A percentile compares a stretch with the other conserved stretches of the same genome.
Evolutionary conservation across 2,797 vertebrate species (phyloP).

Genomic region (Rhynchonycteris naso): DNA sequence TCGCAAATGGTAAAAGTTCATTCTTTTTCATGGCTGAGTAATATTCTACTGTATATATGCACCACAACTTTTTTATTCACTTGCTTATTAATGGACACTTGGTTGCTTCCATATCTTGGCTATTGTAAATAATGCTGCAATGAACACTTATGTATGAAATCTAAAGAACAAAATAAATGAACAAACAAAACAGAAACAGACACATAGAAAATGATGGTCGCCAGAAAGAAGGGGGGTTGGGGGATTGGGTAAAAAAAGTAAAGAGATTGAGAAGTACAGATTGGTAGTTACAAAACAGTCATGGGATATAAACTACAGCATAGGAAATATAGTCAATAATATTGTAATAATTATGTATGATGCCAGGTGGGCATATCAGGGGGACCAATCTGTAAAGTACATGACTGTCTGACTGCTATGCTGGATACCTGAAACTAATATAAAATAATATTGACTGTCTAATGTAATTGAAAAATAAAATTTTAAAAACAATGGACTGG

Average conservation of each 20-base stretch:
- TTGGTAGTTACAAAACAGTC: neutral
- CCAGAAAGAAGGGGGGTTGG: no score
- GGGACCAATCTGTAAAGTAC: neutral
- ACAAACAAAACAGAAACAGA: neutral
- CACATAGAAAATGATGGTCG: neutral
- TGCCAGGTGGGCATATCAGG: neutral
- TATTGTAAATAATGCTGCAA: neutral
- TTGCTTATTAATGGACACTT: neutral
- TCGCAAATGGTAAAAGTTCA: neutral
- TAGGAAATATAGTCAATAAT: neutral
- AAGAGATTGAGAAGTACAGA: neutral
- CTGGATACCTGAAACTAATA: neutral
- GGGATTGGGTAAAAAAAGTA: neutral
- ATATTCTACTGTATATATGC: neutral
- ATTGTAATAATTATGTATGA: neutral
- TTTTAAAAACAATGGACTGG: neutral
- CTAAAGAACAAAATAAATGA: neutral
- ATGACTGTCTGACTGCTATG: neutral
- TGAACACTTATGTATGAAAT: neutral
- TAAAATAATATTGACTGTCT: neutral
- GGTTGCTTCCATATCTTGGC: neutral
- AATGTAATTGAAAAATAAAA: neutral
- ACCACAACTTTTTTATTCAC: neutral
- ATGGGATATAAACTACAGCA: neutral
- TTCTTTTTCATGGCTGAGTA: neutral